A percentile compares a stretch with the other conserved stretches of the same genome.
Conservation (phyloP, 2,888 invertebrate species). For the Linnaemya vulpina region DNA sequence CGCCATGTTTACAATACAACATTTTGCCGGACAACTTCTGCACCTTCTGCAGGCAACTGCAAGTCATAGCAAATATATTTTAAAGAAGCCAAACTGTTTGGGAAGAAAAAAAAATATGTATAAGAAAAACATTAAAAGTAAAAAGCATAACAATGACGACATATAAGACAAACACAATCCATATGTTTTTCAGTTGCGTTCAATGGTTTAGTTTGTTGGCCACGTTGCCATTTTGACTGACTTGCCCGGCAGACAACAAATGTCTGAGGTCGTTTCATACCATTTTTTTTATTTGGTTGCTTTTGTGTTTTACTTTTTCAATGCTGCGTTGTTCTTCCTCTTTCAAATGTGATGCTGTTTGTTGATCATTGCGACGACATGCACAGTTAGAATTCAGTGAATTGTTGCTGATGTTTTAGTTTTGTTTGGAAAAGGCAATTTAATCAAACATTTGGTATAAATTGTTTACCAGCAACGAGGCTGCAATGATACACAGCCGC, state of each 20-base stretch:
- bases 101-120: conserved; percentile 3
- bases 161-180: conserved; percentile 58
- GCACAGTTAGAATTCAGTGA: conserved; percentile 69
- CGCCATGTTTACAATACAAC: conserved; percentile 35
- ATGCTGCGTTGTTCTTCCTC: conserved; percentile 44
- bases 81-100: conserved; percentile 55
- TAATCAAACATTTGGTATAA: conserved; percentile 22
- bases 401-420: conserved; percentile 49
- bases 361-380: conserved; percentile 48
- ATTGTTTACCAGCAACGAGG: background rate
- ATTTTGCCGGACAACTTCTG: conserved; percentile 61
- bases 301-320: conserved; percentile 18
- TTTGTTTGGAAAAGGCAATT: conserved; percentile 50
- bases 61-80: conserved; percentile 41
- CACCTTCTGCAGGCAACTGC: conserved; percentile 56
- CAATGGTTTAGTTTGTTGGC: conserved; percentile 21
- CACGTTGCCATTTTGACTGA: conserved; percentile 54
- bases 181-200: conserved; percentile 57
- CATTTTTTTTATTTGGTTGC: no score
- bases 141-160: conserved; percentile 69
- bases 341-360: conserved; percentile 55
- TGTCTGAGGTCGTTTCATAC: conserved; percentile 67
- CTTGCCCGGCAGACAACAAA: conserved; percentile 71
- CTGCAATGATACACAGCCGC: background rate
- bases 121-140: conserved; percentile 13